Base-by-base conservation (phyloP, 1,140 invertebrate genomes). In the Polypedilum vanderplanki region DNA sequence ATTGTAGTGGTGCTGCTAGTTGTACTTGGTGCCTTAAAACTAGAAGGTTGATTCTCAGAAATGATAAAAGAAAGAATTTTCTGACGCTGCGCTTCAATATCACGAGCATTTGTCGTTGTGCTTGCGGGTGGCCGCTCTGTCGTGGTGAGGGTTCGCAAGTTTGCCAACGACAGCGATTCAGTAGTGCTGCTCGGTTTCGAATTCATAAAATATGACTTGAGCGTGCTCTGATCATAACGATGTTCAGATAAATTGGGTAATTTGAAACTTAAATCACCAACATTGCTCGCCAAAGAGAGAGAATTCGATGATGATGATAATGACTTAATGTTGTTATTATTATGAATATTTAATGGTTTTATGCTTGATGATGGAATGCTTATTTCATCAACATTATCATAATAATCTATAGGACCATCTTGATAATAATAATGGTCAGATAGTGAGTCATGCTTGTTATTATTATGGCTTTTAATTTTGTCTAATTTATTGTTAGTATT, bases 21-120 rank as follows among this genome's bases (percentile, higher is more conserved):
- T 70, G 41, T 40, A 0, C 78, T 67, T n/a, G 76, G 24, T 12
- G 76, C 77, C 22, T 76, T 75, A n/a, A 83, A 83, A 18, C 80
- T 81, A 76, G 81, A 79, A 0, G 81, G 81, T 18, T 78, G 77
- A 24, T 79, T 75, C 20, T 82, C 81, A 0, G 81, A 82, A 3
- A 78, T 75, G 10, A 82, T 76, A 75, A 77, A 82, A 20, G 73
- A 80, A 75, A 81, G 79, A 67, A 82, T 79, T 10, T 78, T 79
- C 67, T 79, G 80, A 7, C 77, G 76, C 64, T 77, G 76, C 20
- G 64, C 75, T 64, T 46, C 40, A 73, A 46, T 41, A 73, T 75
- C 1, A 76, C 67, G 7, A 77, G 76, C 10, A 80, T 79, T 79
- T 75, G 79, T 78, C 3, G 80, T 74, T 20, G 80, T 80, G 70